phyloP scores from a whole-genome alignment of 2,888 invertebrate species.

The Gerosis bhagava region DNA sequence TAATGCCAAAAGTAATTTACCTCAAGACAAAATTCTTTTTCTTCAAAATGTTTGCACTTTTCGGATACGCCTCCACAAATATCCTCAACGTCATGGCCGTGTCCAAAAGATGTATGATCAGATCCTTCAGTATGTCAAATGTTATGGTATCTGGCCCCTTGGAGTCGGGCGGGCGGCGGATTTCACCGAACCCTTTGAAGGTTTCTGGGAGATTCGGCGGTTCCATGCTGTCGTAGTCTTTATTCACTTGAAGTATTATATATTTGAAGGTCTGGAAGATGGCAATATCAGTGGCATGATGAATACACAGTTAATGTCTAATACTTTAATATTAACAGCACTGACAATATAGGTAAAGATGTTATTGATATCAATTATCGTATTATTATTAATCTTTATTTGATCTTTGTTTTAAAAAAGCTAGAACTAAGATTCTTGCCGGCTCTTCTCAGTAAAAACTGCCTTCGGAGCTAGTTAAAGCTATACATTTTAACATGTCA shows the following conservation, averaged over 20 bases:
- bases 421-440: too few relatives aligned
- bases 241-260: conserved; percentile 76
- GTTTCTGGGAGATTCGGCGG: conserved; percentile 73
- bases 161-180: conserved; percentile 52
- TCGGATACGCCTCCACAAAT: conserved; percentile 86
- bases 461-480: too few relatives aligned
- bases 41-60: conserved; percentile 76
- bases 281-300: too few relatives aligned
- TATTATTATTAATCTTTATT: too few relatives aligned
- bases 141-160: conserved; percentile 60
- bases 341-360: too few relatives aligned
- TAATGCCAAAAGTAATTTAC: conserved; percentile 58
- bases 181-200: conserved; percentile 70
- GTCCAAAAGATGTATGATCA: conserved; percentile 87
- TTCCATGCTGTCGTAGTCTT: conserved; percentile 64
- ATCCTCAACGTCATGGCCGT: conserved; percentile 85
- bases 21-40: conserved; percentile 81
- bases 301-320: too few relatives aligned
- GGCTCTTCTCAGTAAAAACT: too few relatives aligned
- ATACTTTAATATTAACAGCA: too few relatives aligned
- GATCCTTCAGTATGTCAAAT: conserved; percentile 80
- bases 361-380: too few relatives aligned
- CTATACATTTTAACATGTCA: too few relatives aligned
- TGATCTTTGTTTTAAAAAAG: too few relatives aligned
- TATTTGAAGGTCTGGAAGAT: conserved; percentile 68